A percentile compares a stretch with the other conserved stretches of the same genome.
These are phyloP conservation scores for Xiphophorus couchianus DNA, from an alignment of 2,113 vertebrate species.

Conservation along the genomic window DNA sequence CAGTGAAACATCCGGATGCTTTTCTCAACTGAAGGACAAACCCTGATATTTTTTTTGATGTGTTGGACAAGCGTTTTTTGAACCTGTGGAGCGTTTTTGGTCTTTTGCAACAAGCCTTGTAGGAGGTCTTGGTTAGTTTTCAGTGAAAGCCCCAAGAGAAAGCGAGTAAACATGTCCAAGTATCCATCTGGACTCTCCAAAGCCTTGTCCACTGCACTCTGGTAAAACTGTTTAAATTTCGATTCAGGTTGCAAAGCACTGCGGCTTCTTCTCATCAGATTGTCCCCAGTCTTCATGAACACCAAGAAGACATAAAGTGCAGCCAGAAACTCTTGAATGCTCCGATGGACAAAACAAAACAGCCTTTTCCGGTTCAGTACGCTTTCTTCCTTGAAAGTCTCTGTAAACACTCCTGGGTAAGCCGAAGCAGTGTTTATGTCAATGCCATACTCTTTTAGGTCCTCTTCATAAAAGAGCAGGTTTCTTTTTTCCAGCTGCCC, in stretches of 20 bases:
- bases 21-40: slow-evolving; percentile 20
- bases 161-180: slow-evolving; percentile 45
- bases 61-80: slow-evolving; percentile 1
- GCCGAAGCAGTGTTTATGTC: slow-evolving; percentile 14
- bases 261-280: background rate
- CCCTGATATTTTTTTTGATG: slow-evolving; percentile 29
- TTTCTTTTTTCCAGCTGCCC: slow-evolving; percentile 45
- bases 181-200: background rate
- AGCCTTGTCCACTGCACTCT: slow-evolving; percentile 23
- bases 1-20: slow-evolving; percentile 29
- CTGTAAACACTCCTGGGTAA: slow-evolving; percentile 36
- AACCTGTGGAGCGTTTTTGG: background rate
- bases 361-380: slow-evolving; percentile 16
- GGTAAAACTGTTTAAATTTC: background rate
- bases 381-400: slow-evolving; percentile 1
- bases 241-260: background rate
- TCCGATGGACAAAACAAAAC: slow-evolving; percentile 53
- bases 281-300: slow-evolving; percentile 5
- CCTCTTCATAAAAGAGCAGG: slow-evolving; percentile 42
- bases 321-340: slow-evolving; percentile 42
- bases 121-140: slow-evolving; percentile 33
- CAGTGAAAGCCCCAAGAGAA: slow-evolving; percentile 46
- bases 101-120: slow-evolving; percentile 10
- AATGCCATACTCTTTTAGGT: slow-evolving; percentile 31
- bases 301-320: background rate